Evolutionary conservation across 2,888 invertebrate genomes (phyloP).

Genomic region (Drosophila infuscata): DNA sequence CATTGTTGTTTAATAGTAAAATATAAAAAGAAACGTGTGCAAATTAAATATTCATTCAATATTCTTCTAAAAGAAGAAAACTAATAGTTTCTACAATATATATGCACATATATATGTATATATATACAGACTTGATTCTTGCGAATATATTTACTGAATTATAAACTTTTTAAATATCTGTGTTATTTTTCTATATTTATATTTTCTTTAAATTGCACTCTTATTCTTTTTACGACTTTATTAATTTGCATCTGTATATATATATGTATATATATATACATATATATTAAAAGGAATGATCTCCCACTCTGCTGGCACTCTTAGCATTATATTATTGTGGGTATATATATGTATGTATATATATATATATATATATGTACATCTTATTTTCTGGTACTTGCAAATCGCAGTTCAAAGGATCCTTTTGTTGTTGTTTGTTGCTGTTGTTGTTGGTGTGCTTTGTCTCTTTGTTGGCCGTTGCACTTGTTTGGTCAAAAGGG

Average conservation of each 20-base stretch:
- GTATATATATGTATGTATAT: background rate
- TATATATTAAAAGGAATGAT: background rate
- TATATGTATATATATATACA: background rate
- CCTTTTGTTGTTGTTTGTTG: constrained; percentile 47
- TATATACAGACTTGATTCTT: too few species aligned
- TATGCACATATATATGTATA: too few species aligned
- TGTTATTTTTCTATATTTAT: background rate
- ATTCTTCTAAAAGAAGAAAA: too few species aligned
- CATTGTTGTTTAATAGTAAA: too few species aligned
- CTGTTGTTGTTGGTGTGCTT: constrained; percentile 43
- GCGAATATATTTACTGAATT: too few species aligned
- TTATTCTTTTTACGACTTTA: background rate
- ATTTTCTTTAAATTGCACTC: too few species aligned
- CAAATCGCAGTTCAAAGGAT: constrained; percentile 67
- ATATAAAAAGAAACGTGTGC: too few species aligned
- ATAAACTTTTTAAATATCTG: too few species aligned
- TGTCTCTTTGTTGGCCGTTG: constrained; percentile 62
- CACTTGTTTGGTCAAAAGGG: constrained; percentile 76
- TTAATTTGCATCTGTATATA: background rate
- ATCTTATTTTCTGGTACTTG: constrained; percentile 18
- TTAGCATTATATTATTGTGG: background rate
- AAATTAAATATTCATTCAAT: too few species aligned
- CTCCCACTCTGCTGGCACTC: background rate
- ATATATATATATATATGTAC: background rate
- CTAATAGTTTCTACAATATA: too few species aligned